Evolutionary conservation across 30 jellyfish, hydroid and myxozoan species (phyloP), one percentile per base, ranked within the genome.

Genomic region (Aurelia coerulea): DNA sequence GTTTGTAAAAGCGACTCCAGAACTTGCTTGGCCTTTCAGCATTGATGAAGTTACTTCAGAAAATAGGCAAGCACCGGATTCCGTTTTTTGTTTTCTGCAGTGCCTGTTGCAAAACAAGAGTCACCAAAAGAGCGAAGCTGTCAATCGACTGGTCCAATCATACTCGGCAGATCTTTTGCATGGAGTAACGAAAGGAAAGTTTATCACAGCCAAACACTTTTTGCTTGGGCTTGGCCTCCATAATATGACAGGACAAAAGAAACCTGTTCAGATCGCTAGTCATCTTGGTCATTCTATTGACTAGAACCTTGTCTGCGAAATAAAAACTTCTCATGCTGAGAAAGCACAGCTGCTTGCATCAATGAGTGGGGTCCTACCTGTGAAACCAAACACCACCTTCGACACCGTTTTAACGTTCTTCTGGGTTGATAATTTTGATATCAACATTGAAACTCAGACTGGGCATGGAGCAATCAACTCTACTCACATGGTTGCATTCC

Each of bases 311-410:
- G 46, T 37, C 46, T 37, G 87, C 67, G 80, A 81, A 42, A 81
- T 68, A 3, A 90, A 67, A 68, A 81, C 91, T 16, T 32, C 88
- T 2, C 80, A 65, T 23, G 91, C 91, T 1, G 91, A 81, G 52
- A 79, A 83, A 52, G 81, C 91, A 41, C 91, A 81, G 65, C 52
- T 65, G 16, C 59, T 53, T 15, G 83, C 90, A 17, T 19, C 56
- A 31, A 54, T 54, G 23, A 76, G 19, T 46, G 86, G 86, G 17
- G 19, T 62, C 19, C 86, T 76, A 12, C 79, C 41, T n/a, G 79
- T 76, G 16, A 76, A 54, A 62, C 86, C 86, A 76, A n/a, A n/a
- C n/a, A n/a, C n/a, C n/a, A n/a, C n/a, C n/a, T n/a, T n/a, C n/a
- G n/a, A n/a, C n/a, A n/a, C n/a, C n/a, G n/a, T n/a, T n/a, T n/a